These are phyloP conservation scores for Stratiomys singularior DNA, from an alignment of 2,888 invertebrate species.

Conservation along the genomic window DNA sequence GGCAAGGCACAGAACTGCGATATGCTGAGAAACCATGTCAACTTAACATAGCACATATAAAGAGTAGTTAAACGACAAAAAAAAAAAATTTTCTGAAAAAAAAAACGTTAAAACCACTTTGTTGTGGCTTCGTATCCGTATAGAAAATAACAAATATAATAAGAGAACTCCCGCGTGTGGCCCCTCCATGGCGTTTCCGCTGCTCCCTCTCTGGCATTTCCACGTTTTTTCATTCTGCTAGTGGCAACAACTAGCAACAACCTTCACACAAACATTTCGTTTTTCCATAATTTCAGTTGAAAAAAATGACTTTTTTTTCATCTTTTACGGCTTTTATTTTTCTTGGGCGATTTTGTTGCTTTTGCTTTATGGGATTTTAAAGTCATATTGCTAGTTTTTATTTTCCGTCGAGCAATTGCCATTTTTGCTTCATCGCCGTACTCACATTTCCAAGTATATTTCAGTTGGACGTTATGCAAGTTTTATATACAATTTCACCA, in stretches of 20 bases:
- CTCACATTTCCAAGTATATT: constrained; percentile 12
- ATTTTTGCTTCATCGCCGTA: constrained; percentile 3
- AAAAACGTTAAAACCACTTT: constrained; percentile 23
- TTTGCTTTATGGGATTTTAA: constrained; percentile 42
- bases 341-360: constrained; percentile 35
- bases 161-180: constrained; percentile 1
- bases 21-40: not conserved
- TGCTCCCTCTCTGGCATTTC: not conserved
- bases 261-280: constrained; percentile 1
- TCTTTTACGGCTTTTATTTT: constrained; percentile 23
- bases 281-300: constrained; percentile 41
- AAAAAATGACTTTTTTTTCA: constrained; percentile 29
- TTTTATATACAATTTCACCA: constrained; percentile 25
- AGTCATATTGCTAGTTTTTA: constrained; percentile 35
- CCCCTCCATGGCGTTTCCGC: not conserved
- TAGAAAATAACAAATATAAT: constrained; percentile 29
- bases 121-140: constrained; percentile 13
- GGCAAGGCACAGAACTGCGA: not conserved
- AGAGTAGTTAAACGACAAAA: constrained; percentile 16
- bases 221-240: not conserved
- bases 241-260: constrained; percentile 12
- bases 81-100: constrained; percentile 19
- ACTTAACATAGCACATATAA: not conserved
- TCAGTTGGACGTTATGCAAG: constrained; percentile 28
- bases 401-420: constrained; percentile 34